Evolutionary conservation across 2,797 vertebrate species (phyloP).

Genomic region (Schizopygopsis pylzovi): DNA sequence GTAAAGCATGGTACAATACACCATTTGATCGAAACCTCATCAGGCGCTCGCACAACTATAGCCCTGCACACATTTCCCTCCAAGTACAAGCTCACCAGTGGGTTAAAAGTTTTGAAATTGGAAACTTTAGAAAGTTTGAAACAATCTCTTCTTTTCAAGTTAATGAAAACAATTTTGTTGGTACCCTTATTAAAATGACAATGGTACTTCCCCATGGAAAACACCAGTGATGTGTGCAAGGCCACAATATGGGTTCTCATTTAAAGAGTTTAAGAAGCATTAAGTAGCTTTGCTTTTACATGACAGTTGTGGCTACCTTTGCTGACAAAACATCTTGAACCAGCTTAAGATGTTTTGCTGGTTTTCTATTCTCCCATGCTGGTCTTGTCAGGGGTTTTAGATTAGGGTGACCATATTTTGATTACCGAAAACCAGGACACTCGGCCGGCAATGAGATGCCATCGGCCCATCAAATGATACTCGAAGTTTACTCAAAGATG

Average conservation of each 20-base stretch:
- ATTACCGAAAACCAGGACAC: too few relatives aligned
- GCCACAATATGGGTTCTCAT: neutral
- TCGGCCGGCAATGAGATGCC: too few relatives aligned
- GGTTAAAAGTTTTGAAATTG: constrained; percentile 22
- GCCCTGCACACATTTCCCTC: neutral
- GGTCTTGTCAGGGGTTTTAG: neutral
- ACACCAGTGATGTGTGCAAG: neutral
- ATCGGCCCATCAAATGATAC: too few relatives aligned
- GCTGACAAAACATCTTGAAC: neutral
- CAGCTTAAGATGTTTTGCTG: neutral
- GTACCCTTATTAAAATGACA: neutral
- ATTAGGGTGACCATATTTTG: too few relatives aligned
- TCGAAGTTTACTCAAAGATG: too few relatives aligned
- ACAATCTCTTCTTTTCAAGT: neutral
- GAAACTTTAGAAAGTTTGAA: constrained; percentile 38
- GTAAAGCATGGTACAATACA: constrained; percentile 61
- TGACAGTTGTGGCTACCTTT: neutral
- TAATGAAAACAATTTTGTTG: neutral
- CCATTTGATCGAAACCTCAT: constrained; percentile 32
- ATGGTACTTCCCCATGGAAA: neutral
- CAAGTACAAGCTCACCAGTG: neutral
- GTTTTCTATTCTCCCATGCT: neutral
- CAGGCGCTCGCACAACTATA: neutral
- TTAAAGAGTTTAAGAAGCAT: neutral
- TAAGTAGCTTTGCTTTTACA: neutral